Evolutionary conservation across 2,797 vertebrate species (phyloP).

Genomic region (Thripadectes ignobilis): DNA sequence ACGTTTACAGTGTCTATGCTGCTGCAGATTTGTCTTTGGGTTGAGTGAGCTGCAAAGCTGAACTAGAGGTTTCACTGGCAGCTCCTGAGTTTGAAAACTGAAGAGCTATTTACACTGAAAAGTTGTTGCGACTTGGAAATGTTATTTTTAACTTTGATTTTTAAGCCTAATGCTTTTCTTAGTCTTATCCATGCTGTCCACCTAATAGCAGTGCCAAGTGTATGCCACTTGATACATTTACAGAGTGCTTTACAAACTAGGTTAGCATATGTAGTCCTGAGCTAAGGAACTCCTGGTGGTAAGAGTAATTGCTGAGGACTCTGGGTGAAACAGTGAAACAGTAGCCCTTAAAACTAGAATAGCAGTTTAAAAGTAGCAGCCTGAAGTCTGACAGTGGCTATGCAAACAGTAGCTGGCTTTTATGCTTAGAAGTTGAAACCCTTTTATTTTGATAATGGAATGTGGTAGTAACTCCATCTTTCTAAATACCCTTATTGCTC

Average conservation of each 20-base stretch:
- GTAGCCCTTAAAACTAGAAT: background rate
- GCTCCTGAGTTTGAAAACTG: background rate
- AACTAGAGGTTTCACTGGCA: background rate
- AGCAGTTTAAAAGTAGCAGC: background rate
- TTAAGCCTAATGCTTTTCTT: background rate
- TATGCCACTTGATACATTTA: background rate
- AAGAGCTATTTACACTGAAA: background rate
- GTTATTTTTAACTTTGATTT: conserved; percentile 20
- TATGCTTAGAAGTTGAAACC: background rate
- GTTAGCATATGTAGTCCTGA: background rate
- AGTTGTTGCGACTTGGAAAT: background rate
- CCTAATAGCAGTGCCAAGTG: background rate
- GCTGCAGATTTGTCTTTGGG: background rate
- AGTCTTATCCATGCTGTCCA: background rate
- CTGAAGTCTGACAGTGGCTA: background rate
- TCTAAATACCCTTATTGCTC: background rate
- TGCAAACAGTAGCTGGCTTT: background rate
- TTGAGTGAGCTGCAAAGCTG: background rate
- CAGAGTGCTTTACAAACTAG: background rate
- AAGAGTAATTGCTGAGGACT: background rate
- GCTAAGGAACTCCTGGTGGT: background rate
- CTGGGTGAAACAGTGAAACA: background rate
- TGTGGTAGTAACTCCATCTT: background rate
- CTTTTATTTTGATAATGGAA: background rate
- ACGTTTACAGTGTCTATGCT: background rate